phyloP scores from a whole-genome alignment of 2,888 invertebrate genomes.

The Rhaphigaster nebulosa region DNA sequence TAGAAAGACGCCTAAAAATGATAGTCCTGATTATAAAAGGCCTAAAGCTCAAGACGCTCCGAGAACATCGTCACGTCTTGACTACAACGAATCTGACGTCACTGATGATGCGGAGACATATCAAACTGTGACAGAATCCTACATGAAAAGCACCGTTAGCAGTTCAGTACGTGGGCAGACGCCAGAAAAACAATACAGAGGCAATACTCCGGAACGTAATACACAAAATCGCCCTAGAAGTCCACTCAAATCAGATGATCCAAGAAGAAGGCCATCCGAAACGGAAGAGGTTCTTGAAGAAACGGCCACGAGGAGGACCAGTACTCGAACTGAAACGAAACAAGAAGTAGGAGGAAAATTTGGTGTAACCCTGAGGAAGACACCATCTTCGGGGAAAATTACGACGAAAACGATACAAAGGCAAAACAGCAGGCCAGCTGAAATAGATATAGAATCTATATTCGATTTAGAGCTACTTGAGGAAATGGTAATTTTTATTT shows the following conservation, averaged over 20 bases:
- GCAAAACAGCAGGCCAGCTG: slow-evolving; percentile 62
- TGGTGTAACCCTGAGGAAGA: slow-evolving; percentile 77
- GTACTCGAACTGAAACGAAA: slow-evolving; percentile 44
- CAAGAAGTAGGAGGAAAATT: slow-evolving; percentile 71
- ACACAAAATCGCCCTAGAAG: not conserved
- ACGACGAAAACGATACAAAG: slow-evolving; percentile 53
- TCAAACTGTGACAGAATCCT: slow-evolving; percentile 20
- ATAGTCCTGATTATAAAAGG: not conserved
- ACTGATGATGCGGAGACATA: not conserved
- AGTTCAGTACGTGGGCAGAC: not conserved
- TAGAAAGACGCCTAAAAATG: not conserved
- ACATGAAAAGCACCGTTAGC: slow-evolving; percentile 46
- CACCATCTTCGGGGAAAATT: slow-evolving; percentile 71
- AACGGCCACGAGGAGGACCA: slow-evolving; percentile 47
- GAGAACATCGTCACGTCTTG: not conserved
- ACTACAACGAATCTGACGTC: not conserved
- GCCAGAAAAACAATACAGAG: slow-evolving; percentile 25
- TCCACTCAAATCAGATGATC: not conserved
- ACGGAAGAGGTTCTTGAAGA: not conserved
- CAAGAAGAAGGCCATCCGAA: not conserved
- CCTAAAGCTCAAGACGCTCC: not conserved
- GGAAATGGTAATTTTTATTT: slow-evolving; percentile 75
- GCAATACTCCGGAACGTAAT: not conserved
- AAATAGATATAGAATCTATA: slow-evolving; percentile 78
- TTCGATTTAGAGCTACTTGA: slow-evolving; percentile 80